Evolutionary conservation across 2,888 invertebrate species (phyloP), one percentile per base, ranked within the genome.

Genomic region (Ctena decussata): DNA sequence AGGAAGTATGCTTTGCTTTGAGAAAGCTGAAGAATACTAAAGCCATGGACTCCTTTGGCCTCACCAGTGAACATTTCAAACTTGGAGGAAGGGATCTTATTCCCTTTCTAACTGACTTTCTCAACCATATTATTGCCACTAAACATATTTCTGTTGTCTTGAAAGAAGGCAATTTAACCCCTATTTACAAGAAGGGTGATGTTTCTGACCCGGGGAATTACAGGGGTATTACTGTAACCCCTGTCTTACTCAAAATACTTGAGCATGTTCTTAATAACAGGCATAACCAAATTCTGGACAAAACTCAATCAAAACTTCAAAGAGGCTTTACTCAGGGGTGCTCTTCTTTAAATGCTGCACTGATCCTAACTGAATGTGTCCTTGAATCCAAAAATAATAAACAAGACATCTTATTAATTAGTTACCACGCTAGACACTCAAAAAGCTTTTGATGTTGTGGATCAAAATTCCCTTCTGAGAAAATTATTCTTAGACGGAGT

Each of bases 1-100:
- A 60, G 21, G 60, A 30, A 30, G 46, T 60, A 30, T 8, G 8
- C 30, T 15, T 5, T 15, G 72, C 72, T 2, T 6, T 72, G 30
- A 44, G 30, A 57, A 70, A 71, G 24, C 32, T 77, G 18, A 69
- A 77, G 24, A 77, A 77, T 35, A 77, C 49, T 37, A 77, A 77
- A 46, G 70, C 77, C 5, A n/a, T 70, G n/a, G 77, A 70, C 30
- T 21, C 32, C 44, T n/a, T 49, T 0, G 70, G 70, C 1, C 39
- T 77, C 5, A 70, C 71, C 1, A 65, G 8, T 32, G 44, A 65
- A 77, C 37, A 24, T 77, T 49, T 46, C 70, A n/a, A n/a, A 49
- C 24, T 46, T 0, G 77, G 70, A 70, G 70, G 77, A 30, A 30
- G 27, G 8, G 15, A 6, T 8, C 39, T 77, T 15, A 12, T 49